phyloP scores from a whole-genome alignment of 1,140 invertebrate genomes.

The Leptonema lineaticorne region DNA sequence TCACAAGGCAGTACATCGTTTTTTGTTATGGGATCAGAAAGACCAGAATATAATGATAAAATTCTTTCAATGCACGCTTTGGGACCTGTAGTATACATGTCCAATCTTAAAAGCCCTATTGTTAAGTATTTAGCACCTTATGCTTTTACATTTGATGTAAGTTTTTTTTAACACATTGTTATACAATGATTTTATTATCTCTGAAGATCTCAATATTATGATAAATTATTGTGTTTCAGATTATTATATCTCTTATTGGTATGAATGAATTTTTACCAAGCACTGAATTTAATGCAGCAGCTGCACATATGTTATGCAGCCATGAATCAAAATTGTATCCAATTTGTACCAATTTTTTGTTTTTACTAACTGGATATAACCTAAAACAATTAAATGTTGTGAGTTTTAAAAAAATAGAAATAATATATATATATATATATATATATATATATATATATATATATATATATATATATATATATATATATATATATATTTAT shows the following conservation, averaged over 20 bases:
- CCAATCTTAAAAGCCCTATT: conserved; percentile 60
- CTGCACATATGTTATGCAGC: conserved; percentile 56
- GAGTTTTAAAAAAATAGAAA: conserved; percentile 18
- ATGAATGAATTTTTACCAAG: conserved; percentile 49
- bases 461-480: neutral
- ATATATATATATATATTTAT: neutral
- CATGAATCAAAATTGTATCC: conserved; percentile 50
- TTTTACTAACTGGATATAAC: conserved; percentile 59
- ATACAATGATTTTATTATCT: conserved; percentile 56
- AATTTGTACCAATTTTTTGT: conserved; percentile 62
- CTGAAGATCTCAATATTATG: conserved; percentile 57
- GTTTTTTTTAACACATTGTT: too few relatives aligned
- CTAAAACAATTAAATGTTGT: conserved; percentile 56
- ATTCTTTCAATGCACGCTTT: conserved; percentile 66
- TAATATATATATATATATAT: too few relatives aligned
- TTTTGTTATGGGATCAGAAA: conserved; percentile 61
- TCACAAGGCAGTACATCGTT: conserved; percentile 70
- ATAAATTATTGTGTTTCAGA: conserved; percentile 60
- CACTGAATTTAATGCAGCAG: conserved; percentile 51
- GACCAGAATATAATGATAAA: conserved; percentile 67
- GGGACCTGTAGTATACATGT: conserved; percentile 66
- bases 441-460: too few relatives aligned
- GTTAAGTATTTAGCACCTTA: conserved; percentile 44
- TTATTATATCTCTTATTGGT: neutral
- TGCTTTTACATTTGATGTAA: conserved; percentile 48